Base-by-base conservation (phyloP, 2,888 invertebrate species). In the Dryobotodes eremita region DNA sequence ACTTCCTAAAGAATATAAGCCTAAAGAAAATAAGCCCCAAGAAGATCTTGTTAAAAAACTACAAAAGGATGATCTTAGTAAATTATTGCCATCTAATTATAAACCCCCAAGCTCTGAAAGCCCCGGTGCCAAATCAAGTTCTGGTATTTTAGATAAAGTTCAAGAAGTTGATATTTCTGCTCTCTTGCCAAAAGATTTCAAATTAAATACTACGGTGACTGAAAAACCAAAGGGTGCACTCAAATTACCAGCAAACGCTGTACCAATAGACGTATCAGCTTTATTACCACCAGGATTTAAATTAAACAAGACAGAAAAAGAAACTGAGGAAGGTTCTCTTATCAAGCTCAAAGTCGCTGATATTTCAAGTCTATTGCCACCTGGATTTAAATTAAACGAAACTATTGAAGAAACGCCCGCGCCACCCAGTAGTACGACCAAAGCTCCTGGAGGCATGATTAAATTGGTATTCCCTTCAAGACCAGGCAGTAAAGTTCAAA, bases 381-480 rank as follows among this genome's bases (percentile, higher is more conserved):
- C 97, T 73, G 98, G 97, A 66, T 98, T 97, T 89, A 97, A 97
- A 81, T 81, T 92, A 79, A 94, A 95, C 55, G 88, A 86, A 69
- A 91, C 94, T 17, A 93, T 94, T 46, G 93, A 94, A 71, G 59
- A 88, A 26, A 71, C 79, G 53, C 82, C 89, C 11, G 75, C 81
- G 48, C 82, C 89, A 46, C 62, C 92, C 5, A 93, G 90, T 59
- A 88, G 92, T 36, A 93, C 97, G 7, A 95, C 96, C 0, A 97
- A 96, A 84, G 92, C 97, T 50, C 93, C 97, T 23, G 94, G 97
- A 46, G 95, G 97, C 6, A 96, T 97, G 26, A 80, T 80, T 36
- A 98, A 98, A 94, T 94, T 98, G 17, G 98, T 98, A 0, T 99
- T 98, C 89, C 98, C 99, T 0, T 98, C 98, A 84, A 97, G 98